A percentile compares a stretch with the other conserved stretches of the same genome.
phyloP scores from a whole-genome alignment of 2,113 vertebrate species.

The Pluvialis apricaria region DNA sequence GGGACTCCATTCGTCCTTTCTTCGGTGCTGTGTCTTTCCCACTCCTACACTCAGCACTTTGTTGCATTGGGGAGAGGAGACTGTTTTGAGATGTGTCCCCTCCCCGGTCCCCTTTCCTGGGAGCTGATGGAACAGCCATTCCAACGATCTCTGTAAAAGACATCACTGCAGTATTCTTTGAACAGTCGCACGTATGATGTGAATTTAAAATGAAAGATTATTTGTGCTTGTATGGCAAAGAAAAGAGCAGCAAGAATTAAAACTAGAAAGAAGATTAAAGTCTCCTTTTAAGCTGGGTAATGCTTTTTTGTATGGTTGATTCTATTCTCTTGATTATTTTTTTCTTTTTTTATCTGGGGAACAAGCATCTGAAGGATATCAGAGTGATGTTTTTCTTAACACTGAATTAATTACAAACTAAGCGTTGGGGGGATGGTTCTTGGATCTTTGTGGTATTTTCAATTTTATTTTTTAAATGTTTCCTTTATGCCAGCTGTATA shows the following conservation, averaged over 20 bases:
- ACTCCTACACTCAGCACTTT: accelerated
- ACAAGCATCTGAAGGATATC: not conserved
- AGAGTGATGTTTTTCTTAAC: not conserved
- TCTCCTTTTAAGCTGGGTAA: not conserved
- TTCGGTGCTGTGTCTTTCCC: not conserved
- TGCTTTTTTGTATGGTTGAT: not conserved
- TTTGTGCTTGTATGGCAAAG: not conserved
- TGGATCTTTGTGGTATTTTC: not conserved
- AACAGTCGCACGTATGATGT: not conserved
- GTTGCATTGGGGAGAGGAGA: not conserved
- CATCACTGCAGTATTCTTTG: not conserved
- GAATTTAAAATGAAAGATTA: not conserved
- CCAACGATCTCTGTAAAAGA: not conserved
- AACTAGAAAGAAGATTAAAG: not conserved
- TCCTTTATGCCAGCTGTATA: not conserved
- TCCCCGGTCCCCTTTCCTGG: not conserved
- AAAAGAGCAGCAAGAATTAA: not conserved
- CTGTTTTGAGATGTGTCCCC: not conserved
- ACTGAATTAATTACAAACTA: not conserved
- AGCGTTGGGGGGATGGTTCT: not conserved
- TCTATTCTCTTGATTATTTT: not conserved
- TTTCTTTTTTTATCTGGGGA: not conserved
- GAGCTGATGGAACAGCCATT: not conserved
- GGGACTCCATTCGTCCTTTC: not conserved
- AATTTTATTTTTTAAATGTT: not conserved